Percentiles rank a stretch among this genome's conserved stretches.
phyloP scores from a whole-genome alignment of 2,113 vertebrate species.

The Eubucco bourcierii region DNA sequence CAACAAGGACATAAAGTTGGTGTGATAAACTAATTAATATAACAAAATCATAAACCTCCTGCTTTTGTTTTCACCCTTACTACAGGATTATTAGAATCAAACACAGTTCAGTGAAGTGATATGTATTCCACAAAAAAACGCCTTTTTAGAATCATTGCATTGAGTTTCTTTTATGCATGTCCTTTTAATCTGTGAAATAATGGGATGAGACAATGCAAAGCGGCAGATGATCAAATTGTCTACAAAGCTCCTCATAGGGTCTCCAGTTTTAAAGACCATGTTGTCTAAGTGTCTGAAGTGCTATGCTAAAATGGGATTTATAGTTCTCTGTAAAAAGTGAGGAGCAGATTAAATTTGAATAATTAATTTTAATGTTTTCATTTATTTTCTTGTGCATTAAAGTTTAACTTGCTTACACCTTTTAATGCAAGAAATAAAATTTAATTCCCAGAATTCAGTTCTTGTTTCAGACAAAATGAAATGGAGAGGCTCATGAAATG shows the following conservation, averaged over 20 bases:
- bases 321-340: conserved; percentile 52
- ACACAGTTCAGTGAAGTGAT: neutral
- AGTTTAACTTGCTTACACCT: conserved; percentile 71
- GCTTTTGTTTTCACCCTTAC: neutral
- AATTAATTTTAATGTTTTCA: conserved; percentile 80
- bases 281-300: conserved; percentile 43
- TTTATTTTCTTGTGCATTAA: conserved; percentile 69
- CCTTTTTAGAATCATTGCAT: neutral
- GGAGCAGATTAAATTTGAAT: conserved; percentile 76
- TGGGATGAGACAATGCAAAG: neutral
- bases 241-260: neutral
- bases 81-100: neutral
- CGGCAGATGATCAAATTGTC: conserved; percentile 41
- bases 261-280: conserved; percentile 47
- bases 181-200: conserved; percentile 22
- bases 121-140: neutral
- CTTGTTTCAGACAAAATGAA: conserved; percentile 35
- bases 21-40: neutral
- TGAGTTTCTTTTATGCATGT: neutral
- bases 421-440: conserved; percentile 57
- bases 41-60: neutral
- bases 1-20: neutral
- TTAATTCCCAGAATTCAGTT: conserved; percentile 51
- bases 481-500: neutral
- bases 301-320: conserved; percentile 46